A percentile compares a stretch with the other conserved stretches of the same genome.
Conservation (phyloP, 2,888 invertebrate genomes). For the Cybosia mesomella region DNA sequence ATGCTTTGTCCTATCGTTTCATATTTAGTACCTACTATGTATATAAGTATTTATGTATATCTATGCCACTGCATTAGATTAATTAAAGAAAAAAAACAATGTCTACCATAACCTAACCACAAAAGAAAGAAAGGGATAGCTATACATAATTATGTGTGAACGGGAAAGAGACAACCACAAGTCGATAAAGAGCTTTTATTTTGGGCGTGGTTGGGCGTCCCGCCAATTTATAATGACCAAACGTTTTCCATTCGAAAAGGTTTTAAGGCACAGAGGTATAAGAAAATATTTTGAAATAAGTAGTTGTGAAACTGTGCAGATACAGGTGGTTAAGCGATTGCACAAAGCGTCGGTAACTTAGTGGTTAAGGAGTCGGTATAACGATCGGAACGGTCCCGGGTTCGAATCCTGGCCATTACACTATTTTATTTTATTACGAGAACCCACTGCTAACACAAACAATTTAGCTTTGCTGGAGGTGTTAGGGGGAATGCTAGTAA, state of each 20-base stretch:
- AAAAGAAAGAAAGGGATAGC: slow-evolving; percentile 15
- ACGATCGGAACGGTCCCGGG: no score
- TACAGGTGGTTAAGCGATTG: no score
- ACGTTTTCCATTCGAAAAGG: slow-evolving; percentile 13
- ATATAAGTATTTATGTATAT: slow-evolving; percentile 9
- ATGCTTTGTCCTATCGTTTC: no score
- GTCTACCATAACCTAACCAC: not conserved
- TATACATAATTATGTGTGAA: not conserved
- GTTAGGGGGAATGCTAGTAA: no score
- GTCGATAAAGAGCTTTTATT: not conserved
- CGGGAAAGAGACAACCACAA: slow-evolving; percentile 27
- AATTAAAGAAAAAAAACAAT: not conserved
- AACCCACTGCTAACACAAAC: no score
- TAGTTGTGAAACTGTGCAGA: not conserved
- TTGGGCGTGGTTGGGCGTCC: slow-evolving; percentile 27
- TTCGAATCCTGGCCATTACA: no score
- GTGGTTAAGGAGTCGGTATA: no score
- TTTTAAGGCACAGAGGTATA: slow-evolving; percentile 8
- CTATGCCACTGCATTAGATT: not conserved
- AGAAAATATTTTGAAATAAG: not conserved
- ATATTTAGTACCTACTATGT: no score
- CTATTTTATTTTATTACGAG: no score
- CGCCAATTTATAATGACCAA: not conserved
- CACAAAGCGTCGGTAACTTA: no score
- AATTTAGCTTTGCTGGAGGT: no score